Evolutionary conservation across 2,113 vertebrate genomes (phyloP), one percentile per base, ranked within the genome.

Genomic region (Strigops habroptila): DNA sequence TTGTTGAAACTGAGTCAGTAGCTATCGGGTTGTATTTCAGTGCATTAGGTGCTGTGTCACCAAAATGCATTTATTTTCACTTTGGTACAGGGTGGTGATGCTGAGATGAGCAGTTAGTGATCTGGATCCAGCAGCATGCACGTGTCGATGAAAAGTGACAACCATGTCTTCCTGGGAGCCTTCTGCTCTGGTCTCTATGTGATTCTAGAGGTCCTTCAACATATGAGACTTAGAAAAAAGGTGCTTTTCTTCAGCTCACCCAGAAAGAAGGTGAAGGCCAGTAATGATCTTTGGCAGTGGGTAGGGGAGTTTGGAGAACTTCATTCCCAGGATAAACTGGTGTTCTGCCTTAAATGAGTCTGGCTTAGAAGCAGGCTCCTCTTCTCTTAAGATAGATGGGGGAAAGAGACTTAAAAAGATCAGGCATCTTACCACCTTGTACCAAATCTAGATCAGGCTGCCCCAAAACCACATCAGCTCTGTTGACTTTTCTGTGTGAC

Each of bases 1-100:
- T 90, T 95, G 37, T 82, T 95, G 80, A 91, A 96, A 91, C 44
- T 59, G 76, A 95, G 60, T 96, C 88, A 75, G 68, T 83, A 82
- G 67, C 31, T 89, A 48, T 81, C 59, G 59, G 46, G 46, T 43
- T 64, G 33, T 76, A 37, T 91, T 95, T 90, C 59, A 63, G 57
- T 67, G 78, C 51, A 48, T 88, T 75, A 55, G 55, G 60, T 8
- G 2, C 73, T 44, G 16, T 88, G 80, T 83, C 22, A 8, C 62
- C 76, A 64, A 86, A 86, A 88, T 76, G 53, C 68, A 35, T 79
- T 90, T 75, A 53, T 73, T 88, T 94, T 90, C 62, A 12, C 60
- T 90, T 87, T 33, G 33, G 23, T 67, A 28, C 3, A 5, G 48
- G 17, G 9, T 52, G 28, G 12, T 16, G 31, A 22, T 49, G 27